Percentiles rank a stretch among this genome's conserved stretches.
phyloP scores from a whole-genome alignment of 2,797 vertebrate species.

The Falco naumanni region DNA sequence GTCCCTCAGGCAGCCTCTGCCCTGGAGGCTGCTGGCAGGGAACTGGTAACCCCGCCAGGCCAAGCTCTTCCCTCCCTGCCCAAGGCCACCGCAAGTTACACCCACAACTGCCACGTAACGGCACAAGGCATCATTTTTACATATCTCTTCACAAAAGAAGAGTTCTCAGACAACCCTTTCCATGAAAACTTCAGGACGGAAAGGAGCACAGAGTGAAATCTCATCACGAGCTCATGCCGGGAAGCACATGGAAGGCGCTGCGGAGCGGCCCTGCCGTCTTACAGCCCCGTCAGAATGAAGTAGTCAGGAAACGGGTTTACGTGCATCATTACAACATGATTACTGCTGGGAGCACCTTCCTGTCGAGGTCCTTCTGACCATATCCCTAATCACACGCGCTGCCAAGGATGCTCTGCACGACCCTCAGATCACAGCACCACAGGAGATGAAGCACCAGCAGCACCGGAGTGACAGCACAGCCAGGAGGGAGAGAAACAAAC shows the following conservation, averaged over 20 bases:
- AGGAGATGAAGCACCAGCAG: not conserved
- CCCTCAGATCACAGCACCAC: not conserved
- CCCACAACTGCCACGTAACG: not conserved
- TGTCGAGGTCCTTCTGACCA: not conserved
- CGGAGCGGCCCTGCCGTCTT: rapidly evolving
- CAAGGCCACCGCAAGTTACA: not conserved
- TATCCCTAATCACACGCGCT: not conserved
- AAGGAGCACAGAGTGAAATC: conserved; percentile 21
- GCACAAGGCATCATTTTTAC: not conserved
- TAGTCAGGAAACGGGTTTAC: conserved; percentile 6
- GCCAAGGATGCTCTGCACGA: rapidly evolving
- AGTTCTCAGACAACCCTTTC: not conserved
- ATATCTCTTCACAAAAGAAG: not conserved
- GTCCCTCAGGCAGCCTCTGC: not conserved
- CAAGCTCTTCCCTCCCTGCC: not conserved
- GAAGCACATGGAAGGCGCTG: not conserved
- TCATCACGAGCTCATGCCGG: not conserved
- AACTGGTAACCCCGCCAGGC: not conserved
- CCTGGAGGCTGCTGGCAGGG: not conserved
- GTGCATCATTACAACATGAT: not conserved
- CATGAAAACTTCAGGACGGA: not conserved
- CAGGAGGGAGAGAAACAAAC: not conserved
- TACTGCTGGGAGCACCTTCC: conserved; percentile 15
- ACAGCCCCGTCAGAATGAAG: not conserved
- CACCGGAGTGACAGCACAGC: not conserved